These are phyloP conservation scores for Heteromormyrus szaboi DNA, from an alignment of 2,797 vertebrate species.

Conservation along the genomic window DNA sequence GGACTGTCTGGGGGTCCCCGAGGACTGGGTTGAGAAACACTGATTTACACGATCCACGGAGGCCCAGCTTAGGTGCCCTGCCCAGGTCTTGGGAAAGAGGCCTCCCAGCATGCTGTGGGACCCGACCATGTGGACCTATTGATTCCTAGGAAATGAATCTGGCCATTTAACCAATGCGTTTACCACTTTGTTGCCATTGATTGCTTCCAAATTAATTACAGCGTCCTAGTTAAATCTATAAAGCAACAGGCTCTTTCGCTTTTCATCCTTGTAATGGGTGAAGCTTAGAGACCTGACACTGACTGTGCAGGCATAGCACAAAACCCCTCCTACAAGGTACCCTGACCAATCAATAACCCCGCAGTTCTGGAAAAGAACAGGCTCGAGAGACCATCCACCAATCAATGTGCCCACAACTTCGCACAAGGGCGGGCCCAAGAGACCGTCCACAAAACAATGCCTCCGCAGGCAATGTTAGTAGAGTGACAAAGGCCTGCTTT, in stretches of 20 bases:
- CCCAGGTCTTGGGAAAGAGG: background rate
- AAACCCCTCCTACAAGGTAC: background rate
- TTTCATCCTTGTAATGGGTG: slow-evolving; percentile 11
- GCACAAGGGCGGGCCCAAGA: slow-evolving; percentile 4
- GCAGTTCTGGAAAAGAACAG: background rate
- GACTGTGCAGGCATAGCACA: background rate
- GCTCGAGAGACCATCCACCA: slow-evolving; percentile 1
- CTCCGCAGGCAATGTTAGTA: slow-evolving; percentile 10
- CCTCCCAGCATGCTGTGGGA: background rate
- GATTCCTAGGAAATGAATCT: slow-evolving; percentile 2
- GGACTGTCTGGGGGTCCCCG: too few relatives aligned
- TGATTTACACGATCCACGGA: background rate
- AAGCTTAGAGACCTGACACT: slow-evolving; percentile 9
- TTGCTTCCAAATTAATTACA: slow-evolving; percentile 20
- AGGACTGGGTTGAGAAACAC: too few relatives aligned
- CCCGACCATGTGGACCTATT: slow-evolving; percentile 8
- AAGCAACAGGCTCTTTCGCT: slow-evolving; percentile 5
- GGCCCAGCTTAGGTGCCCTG: background rate
- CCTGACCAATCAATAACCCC: background rate
- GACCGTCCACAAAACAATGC: slow-evolving; percentile 1
- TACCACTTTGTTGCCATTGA: slow-evolving; percentile 18
- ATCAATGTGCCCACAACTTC: background rate
- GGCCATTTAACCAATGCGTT: slow-evolving; percentile 14
- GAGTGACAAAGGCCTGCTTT: slow-evolving; percentile 18
- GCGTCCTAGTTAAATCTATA: slow-evolving; percentile 11